Conservation (phyloP, 2,888 invertebrate species). For the Tetheella fluctuosa region DNA sequence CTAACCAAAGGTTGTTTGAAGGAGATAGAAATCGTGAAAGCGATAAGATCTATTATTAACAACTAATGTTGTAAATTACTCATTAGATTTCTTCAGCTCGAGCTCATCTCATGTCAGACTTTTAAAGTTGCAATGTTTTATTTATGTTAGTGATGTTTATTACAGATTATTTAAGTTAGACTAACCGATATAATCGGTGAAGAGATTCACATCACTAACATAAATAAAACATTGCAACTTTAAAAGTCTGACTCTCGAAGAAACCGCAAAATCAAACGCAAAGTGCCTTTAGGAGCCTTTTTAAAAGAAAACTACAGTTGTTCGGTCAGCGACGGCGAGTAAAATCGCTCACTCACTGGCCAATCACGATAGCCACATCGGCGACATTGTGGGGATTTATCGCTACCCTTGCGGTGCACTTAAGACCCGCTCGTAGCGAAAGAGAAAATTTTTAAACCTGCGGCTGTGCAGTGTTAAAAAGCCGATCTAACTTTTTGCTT, state of each 20-base stretch:
- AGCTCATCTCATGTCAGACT: background rate
- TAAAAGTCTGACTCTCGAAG: slow-evolving; percentile 25
- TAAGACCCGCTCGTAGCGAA: slow-evolving; percentile 40
- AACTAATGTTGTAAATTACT: background rate
- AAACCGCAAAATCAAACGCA: slow-evolving; percentile 34
- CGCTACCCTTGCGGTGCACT: slow-evolving; percentile 38
- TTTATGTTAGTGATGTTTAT: no score
- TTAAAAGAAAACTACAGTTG: slow-evolving; percentile 45
- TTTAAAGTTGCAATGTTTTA: no score
- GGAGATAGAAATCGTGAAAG: background rate
- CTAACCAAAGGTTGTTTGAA: slow-evolving; percentile 1
- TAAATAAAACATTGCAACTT: slow-evolving; percentile 9
- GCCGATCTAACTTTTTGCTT: background rate
- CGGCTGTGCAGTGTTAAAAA: slow-evolving; percentile 19
- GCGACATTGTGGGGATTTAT: slow-evolving; percentile 42
- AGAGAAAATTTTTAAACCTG: slow-evolving; percentile 45
- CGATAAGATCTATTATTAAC: background rate
- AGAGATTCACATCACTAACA: background rate
- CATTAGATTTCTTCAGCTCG: background rate
- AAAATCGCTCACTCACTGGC: slow-evolving; percentile 3
- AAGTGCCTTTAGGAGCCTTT: slow-evolving; percentile 34
- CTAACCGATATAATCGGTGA: no score
- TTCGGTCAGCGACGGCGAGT: slow-evolving; percentile 33
- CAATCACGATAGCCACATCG: slow-evolving; percentile 11
- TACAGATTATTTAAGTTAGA: background rate